phyloP scores from a whole-genome alignment of 1,140 invertebrate genomes.

The Drosophila repletoides region DNA sequence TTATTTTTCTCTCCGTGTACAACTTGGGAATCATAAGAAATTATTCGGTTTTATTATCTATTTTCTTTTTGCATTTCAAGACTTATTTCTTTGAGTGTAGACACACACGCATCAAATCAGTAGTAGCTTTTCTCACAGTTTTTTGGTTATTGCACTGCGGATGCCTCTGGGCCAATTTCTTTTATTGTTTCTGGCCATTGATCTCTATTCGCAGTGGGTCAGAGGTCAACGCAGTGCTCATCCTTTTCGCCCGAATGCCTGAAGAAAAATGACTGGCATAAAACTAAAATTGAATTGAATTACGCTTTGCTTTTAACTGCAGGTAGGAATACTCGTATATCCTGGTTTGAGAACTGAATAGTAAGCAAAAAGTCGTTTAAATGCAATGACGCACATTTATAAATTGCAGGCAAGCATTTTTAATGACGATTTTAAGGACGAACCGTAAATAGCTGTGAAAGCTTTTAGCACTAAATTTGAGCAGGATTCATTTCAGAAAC shows the following conservation, averaged over 20 bases:
- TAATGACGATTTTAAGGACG: background rate
- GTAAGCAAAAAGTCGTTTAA: conserved; percentile 11
- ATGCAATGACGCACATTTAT: conserved; percentile 1
- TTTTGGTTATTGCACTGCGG: background rate
- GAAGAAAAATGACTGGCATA: conserved; percentile 29
- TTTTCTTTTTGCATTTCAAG: no score
- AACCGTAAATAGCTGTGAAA: background rate
- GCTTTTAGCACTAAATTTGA: conserved; percentile 18
- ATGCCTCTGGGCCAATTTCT: conserved; percentile 37
- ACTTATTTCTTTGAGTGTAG: no score
- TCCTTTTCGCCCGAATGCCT: conserved; percentile 9
- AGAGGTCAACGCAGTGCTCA: conserved; percentile 9
- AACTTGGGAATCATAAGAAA: no score
- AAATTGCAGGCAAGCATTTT: conserved; percentile 15
- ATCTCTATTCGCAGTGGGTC: conserved; percentile 49
- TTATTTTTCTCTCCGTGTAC: no score
- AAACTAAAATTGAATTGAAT: conserved; percentile 60
- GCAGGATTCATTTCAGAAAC: no score
- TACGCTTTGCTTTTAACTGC: conserved; percentile 50
- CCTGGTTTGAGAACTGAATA: conserved; percentile 4
- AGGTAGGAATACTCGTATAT: conserved; percentile 16
- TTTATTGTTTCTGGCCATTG: conserved; percentile 64
- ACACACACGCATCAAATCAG: conserved; percentile 33
- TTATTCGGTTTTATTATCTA: no score
- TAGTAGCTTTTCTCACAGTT: conserved; percentile 8